These are phyloP conservation scores for Drosophila arawakana DNA, from an alignment of 1,140 invertebrate species.

Conservation along the genomic window DNA sequence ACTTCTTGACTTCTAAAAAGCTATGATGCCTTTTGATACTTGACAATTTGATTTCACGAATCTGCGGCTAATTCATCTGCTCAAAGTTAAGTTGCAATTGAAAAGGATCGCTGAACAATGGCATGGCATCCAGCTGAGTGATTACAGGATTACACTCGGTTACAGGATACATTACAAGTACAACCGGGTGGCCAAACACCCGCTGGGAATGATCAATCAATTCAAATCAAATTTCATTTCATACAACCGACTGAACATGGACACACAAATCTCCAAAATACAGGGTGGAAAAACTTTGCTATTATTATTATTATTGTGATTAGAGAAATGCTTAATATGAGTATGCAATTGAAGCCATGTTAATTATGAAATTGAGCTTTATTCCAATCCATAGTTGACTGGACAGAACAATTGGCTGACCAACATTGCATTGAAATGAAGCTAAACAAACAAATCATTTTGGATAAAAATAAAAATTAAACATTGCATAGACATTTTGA, in stretches of 20 bases:
- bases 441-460: slow-evolving; percentile 73
- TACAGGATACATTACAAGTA: slow-evolving; percentile 79
- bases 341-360: slow-evolving; percentile 54
- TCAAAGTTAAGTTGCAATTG: background rate
- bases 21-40: background rate
- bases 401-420: slow-evolving; percentile 18
- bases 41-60: background rate
- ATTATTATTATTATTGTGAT: slow-evolving; percentile 41
- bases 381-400: slow-evolving; percentile 35
- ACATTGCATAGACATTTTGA: slow-evolving; percentile 44
- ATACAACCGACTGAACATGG: slow-evolving; percentile 51
- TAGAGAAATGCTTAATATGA: slow-evolving; percentile 36
- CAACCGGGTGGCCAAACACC: slow-evolving; percentile 66
- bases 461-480: slow-evolving; percentile 6
- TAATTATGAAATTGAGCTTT: slow-evolving; percentile 74
- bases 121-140: slow-evolving; percentile 66
- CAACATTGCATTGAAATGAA: slow-evolving; percentile 28
- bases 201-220: slow-evolving; percentile 84
- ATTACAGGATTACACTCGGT: slow-evolving; percentile 81
- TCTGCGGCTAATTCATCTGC: background rate
- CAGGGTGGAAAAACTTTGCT: slow-evolving; percentile 19
- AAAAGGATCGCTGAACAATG: slow-evolving; percentile 50
- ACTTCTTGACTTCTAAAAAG: background rate
- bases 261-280: slow-evolving; percentile 16
- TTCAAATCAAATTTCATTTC: slow-evolving; percentile 75